These are phyloP conservation scores for Hypanus sabinus DNA, from an alignment of 2,113 vertebrate species.

Conservation along the genomic window DNA sequence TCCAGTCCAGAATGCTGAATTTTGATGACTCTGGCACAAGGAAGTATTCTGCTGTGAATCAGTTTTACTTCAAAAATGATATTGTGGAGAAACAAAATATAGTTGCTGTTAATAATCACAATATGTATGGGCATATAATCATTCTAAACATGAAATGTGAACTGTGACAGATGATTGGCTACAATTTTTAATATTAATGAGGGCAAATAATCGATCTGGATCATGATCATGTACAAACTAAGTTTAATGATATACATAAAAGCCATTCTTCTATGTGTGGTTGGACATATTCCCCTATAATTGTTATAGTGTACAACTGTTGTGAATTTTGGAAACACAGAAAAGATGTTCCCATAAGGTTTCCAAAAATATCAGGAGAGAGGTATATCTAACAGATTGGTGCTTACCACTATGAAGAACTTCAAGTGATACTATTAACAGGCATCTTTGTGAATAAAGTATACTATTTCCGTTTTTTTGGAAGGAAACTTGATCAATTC, in stretches of 20 bases:
- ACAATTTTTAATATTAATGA: not conserved
- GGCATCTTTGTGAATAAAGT: not conserved
- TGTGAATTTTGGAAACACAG: not conserved
- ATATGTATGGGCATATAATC: not conserved
- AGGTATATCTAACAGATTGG: not conserved
- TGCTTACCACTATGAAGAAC: not conserved
- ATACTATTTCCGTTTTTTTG: not conserved
- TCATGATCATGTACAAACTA: no score
- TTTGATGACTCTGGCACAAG: not conserved
- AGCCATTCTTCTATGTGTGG: not conserved
- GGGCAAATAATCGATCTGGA: not conserved
- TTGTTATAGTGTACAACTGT: not conserved
- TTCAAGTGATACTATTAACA: not conserved
- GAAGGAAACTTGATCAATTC: not conserved
- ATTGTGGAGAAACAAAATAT: not conserved
- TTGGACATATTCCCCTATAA: not conserved
- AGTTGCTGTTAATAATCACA: not conserved
- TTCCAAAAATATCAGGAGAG: not conserved
- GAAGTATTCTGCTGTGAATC: not conserved
- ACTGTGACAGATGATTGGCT: not conserved
- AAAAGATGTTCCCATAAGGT: not conserved
- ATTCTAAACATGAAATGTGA: not conserved
- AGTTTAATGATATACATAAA: not conserved
- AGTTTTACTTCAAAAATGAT: not conserved
- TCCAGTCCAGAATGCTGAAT: not conserved